A percentile compares a stretch with the other conserved stretches of the same genome.
phyloP scores from a whole-genome alignment of 2,888 invertebrate genomes.

The Lithophane semibrunnea region DNA sequence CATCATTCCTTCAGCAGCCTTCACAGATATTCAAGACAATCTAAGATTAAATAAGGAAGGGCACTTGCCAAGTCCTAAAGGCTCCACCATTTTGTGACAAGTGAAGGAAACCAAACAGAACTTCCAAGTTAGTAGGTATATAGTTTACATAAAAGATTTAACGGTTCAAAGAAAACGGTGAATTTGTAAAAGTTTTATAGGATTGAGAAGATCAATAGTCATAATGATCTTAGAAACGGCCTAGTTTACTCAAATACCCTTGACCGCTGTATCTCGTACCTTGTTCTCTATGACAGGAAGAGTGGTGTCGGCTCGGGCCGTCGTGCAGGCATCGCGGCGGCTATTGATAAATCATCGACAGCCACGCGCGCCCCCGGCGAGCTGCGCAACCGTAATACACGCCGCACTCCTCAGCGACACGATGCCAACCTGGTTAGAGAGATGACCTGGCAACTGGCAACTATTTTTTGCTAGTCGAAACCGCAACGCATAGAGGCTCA shows the following conservation, averaged over 20 bases:
- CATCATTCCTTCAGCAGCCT: neutral
- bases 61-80: no score
- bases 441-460: conserved; percentile 18
- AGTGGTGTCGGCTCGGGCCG: conserved; percentile 78
- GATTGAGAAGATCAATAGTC: neutral
- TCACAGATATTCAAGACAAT: neutral
- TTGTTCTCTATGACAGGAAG: conserved; percentile 76
- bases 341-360: conserved; percentile 88
- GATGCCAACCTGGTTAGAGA: conserved; percentile 44
- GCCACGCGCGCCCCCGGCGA: conserved; percentile 87
- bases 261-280: conserved; percentile 65
- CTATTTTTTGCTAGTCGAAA: neutral
- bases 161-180: neutral
- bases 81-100: neutral
- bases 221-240: neutral
- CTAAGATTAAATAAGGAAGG: neutral
- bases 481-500: no score
- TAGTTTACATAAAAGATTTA: neutral
- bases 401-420: conserved; percentile 58
- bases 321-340: conserved; percentile 84
- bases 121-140: neutral
- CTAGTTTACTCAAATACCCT: conserved; percentile 7
- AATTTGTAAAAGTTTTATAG: neutral
- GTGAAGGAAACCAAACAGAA: no score
- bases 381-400: conserved; percentile 80